These are phyloP conservation scores for Chrysolina oricalcia DNA, from an alignment of 2,888 invertebrate species.

Conservation along the genomic window DNA sequence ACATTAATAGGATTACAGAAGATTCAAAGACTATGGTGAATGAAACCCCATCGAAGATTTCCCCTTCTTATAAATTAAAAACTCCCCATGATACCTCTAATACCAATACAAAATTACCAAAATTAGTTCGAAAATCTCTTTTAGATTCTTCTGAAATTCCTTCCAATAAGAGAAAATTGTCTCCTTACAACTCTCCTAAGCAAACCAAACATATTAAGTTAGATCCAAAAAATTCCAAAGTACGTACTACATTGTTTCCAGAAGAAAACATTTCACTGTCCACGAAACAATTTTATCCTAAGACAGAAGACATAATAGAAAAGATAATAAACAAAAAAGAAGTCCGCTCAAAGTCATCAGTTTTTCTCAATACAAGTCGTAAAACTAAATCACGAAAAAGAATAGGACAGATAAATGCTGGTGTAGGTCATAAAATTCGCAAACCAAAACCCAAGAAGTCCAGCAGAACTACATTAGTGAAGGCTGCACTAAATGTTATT, in stretches of 20 bases:
- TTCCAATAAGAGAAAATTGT: slow-evolving; percentile 53
- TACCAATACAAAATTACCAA: slow-evolving; percentile 61
- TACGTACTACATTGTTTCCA: slow-evolving; percentile 68
- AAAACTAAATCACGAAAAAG: slow-evolving; percentile 41
- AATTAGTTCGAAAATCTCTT: slow-evolving; percentile 65
- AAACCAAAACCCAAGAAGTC: slow-evolving; percentile 75
- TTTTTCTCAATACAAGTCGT: slow-evolving; percentile 34
- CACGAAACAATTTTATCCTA: slow-evolving; percentile 76
- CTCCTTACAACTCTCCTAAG: slow-evolving; percentile 53
- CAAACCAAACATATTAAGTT: slow-evolving; percentile 50
- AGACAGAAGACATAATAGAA: slow-evolving; percentile 61
- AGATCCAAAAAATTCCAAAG: slow-evolving; percentile 64
- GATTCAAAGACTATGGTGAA: slow-evolving; percentile 32
- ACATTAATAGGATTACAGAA: slow-evolving; percentile 24
- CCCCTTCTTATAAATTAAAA: slow-evolving; percentile 64
- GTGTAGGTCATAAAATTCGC: slow-evolving; percentile 78
- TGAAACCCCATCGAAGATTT: slow-evolving; percentile 61
- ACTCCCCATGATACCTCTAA: slow-evolving; percentile 68
- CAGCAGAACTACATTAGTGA: slow-evolving; percentile 56
- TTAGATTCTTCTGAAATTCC: slow-evolving; percentile 56
- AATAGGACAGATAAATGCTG: slow-evolving; percentile 78
- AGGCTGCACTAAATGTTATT: slow-evolving; percentile 62
- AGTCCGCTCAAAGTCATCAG: slow-evolving; percentile 24
- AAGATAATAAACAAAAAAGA: slow-evolving; percentile 40
- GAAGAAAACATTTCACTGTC: slow-evolving; percentile 71